Evolutionary conservation across 2,888 invertebrate genomes (phyloP), one percentile per base, ranked within the genome.

Genomic region (Furcula furcula): DNA sequence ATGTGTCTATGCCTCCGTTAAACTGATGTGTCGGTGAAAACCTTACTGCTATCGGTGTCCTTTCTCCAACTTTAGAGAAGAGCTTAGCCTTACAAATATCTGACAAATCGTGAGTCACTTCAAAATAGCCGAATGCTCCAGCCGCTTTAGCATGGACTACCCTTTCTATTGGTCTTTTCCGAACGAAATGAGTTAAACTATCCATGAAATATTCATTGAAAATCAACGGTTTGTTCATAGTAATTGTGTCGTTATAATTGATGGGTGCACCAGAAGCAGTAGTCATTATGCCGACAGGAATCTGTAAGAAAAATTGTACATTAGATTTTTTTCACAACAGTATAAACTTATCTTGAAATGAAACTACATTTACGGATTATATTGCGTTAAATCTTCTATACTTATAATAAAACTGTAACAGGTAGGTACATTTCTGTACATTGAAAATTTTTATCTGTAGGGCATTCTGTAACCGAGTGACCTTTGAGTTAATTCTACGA

Each of bases 121-220:
- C 94, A 55, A 96, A 95, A 60, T 94, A 94, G 0, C 94, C 95
- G 66, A 95, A 95, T 2, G 95, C 95, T n/a, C 94, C 96, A 21
- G 94, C 95, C 42, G 97, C 98, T 78, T 98, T 98, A 0, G 97
- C 97, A 72, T 97, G 97, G 0, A 96, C 97, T 0, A 97, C 94
- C 49, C 97, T 91, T 71, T 98, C 97, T 0, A 97, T 97, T 53
- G 97, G 97, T 30, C 97, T 91, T 74, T 98, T 98, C 16, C 96
- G 88, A 62, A 92, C 92, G 59, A 97, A 96, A 65, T 96, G 94
- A 0, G 93, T 89, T 50, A 95, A 76, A 63, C 93, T 93, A 57
- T 95, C 95, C 34, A 95, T 61, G 41, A 92, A 92, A 30, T 92
- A 91, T 48, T 92, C 91, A 74, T 98, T 97, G 72, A 96, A 94